Conservation (phyloP, 2,797 vertebrate genomes). For the Tympanoctomys barrerae region DNA sequence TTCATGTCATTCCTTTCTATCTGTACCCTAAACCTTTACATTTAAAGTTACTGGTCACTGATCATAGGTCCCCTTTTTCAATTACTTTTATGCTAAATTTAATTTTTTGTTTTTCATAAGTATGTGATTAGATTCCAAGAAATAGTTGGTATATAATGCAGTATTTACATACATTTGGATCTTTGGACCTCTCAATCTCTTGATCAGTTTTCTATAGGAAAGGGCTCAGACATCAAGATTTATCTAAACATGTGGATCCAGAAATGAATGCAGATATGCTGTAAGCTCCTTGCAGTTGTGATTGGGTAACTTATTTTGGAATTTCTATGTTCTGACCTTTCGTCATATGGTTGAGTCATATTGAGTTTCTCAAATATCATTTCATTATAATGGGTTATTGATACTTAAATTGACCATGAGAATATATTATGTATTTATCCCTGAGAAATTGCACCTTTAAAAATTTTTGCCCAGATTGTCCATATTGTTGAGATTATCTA, state of each 20-base stretch:
- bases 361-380: neutral
- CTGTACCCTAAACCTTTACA: neutral
- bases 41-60: neutral
- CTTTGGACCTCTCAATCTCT: neutral
- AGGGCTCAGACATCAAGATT: neutral
- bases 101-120: neutral
- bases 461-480: neutral
- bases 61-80: neutral
- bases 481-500: neutral
- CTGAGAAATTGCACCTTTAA: slow-evolving; percentile 1
- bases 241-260: neutral
- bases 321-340: neutral
- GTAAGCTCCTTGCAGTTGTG: neutral
- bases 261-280: neutral
- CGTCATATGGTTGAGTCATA: neutral
- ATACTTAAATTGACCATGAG: neutral
- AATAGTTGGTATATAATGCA: neutral
- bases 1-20: neutral
- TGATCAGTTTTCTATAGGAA: neutral
- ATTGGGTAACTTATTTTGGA: neutral
- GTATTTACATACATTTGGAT: neutral
- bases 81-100: neutral
- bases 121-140: neutral
- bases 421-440: neutral
- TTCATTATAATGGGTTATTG: neutral